Conservation (phyloP, 1,140 invertebrate species). For the Acyrthosiphon pisum region DNA sequence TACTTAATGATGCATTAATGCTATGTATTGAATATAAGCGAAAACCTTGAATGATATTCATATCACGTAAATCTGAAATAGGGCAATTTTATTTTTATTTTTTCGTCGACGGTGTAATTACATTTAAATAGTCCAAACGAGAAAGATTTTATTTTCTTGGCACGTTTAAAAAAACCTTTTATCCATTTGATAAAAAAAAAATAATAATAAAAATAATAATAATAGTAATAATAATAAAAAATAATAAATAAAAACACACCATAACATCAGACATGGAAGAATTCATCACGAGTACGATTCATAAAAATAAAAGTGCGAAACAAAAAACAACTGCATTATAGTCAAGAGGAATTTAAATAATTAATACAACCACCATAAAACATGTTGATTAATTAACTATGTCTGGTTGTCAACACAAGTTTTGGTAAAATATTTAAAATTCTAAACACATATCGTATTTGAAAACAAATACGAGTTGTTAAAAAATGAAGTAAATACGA, state of each 20-base stretch:
- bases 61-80: conserved; percentile 42
- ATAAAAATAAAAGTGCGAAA: neutral
- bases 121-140: conserved; percentile 41
- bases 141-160: conserved; percentile 52
- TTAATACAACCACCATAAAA: conserved; percentile 15
- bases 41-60: conserved; percentile 25
- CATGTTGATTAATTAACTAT: conserved; percentile 35
- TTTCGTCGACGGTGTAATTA: conserved; percentile 37
- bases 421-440: conserved; percentile 30
- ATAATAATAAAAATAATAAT: neutral
- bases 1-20: conserved; percentile 13
- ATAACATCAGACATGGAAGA: neutral
- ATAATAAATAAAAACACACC: neutral
- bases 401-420: conserved; percentile 6
- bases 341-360: neutral
- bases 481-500: conserved; percentile 25
- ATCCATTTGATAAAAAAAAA: conserved; percentile 30
- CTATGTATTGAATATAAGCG: conserved; percentile 10
- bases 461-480: conserved; percentile 11
- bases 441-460: conserved; percentile 21
- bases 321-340: neutral
- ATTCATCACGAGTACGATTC: neutral
- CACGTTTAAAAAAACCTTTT: conserved; percentile 54
- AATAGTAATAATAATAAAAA: neutral
- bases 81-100: conserved; percentile 46